Conservation (phyloP, 2,888 invertebrate genomes). For the Lithophane semibrunnea region DNA sequence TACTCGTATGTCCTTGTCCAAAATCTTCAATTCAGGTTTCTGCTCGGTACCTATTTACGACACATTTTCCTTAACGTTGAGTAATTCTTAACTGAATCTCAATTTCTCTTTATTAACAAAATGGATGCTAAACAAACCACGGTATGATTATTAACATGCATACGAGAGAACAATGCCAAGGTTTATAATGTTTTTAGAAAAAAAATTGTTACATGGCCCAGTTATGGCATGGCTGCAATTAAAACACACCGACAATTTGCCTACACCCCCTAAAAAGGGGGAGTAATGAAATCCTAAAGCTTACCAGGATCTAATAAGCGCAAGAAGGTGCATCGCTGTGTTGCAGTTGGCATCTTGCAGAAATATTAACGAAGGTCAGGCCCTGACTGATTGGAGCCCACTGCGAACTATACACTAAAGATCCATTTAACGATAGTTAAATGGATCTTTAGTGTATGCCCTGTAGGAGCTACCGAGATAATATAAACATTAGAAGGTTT, state of each 20-base stretch:
- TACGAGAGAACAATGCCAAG: conserved; percentile 27
- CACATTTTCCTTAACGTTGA: background rate
- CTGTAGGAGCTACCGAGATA: conserved; percentile 10
- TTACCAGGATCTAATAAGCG: conserved; percentile 17
- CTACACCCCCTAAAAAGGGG: background rate
- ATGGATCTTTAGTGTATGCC: too few species aligned
- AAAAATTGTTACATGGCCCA: background rate
- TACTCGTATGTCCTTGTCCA: conserved; percentile 19
- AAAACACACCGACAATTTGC: background rate
- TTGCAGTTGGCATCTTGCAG: background rate
- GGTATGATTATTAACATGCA: conserved; percentile 6
- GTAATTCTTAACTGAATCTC: background rate
- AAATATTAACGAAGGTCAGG: background rate
- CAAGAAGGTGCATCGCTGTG: background rate
- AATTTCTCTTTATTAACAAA: background rate
- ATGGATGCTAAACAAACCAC: conserved; percentile 21
- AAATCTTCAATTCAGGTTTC: conserved; percentile 7
- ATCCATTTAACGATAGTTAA: background rate
- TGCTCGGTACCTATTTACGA: background rate
- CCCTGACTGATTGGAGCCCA: too few species aligned
- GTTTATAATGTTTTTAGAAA: background rate
- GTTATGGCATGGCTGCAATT: background rate
- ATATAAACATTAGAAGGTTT: background rate
- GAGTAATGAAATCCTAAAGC: background rate
- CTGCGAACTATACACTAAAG: background rate